Conservation (phyloP, 2,888 invertebrate genomes). For the Gortyna flavago region DNA sequence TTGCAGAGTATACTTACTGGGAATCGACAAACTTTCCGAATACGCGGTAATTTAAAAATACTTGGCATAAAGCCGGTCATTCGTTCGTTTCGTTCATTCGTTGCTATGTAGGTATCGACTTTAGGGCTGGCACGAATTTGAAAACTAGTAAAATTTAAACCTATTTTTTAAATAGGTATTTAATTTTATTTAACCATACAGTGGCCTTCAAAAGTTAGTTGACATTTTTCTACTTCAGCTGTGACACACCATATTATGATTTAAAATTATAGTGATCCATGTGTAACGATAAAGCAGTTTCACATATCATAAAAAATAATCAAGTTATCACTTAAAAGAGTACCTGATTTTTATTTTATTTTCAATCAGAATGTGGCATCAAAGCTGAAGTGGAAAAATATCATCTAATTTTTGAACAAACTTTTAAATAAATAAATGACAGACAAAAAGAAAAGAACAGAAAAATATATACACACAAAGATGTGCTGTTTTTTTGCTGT, state of each 20-base stretch:
- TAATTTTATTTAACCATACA: not conserved
- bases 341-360: too few relatives aligned
- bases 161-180: not conserved
- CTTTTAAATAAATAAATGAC: too few relatives aligned
- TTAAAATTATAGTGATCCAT: too few relatives aligned
- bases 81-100: slow-evolving; percentile 68
- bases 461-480: not conserved
- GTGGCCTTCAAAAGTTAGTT: too few relatives aligned
- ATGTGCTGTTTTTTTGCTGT: not conserved
- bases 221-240: too few relatives aligned
- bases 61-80: slow-evolving; percentile 68
- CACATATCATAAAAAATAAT: too few relatives aligned
- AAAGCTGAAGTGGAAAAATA: too few relatives aligned
- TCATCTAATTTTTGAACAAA: too few relatives aligned
- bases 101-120: slow-evolving; percentile 64
- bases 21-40: slow-evolving; percentile 55
- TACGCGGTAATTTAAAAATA: slow-evolving; percentile 71
- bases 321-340: too few relatives aligned
- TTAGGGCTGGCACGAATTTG: slow-evolving; percentile 65
- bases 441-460: not conserved
- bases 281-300: too few relatives aligned
- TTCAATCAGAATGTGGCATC: too few relatives aligned
- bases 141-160: not conserved
- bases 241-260: too few relatives aligned
- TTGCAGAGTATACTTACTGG: slow-evolving; percentile 35